A percentile compares a stretch with the other conserved stretches of the same genome.
These are phyloP conservation scores for Neogobius melanostomus DNA, from an alignment of 2,113 vertebrate genomes.

Conservation along the genomic window DNA sequence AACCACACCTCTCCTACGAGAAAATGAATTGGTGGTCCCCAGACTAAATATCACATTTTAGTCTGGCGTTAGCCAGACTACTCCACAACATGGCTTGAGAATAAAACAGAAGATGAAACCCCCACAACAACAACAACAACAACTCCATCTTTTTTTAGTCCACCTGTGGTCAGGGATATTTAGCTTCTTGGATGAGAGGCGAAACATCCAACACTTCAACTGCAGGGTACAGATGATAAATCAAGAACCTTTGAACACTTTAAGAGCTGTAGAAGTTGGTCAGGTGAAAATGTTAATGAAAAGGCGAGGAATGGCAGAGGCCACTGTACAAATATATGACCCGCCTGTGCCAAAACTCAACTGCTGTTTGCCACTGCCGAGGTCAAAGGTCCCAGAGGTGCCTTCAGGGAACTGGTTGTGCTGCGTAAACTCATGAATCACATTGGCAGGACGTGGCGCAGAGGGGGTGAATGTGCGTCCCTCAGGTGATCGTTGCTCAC, in stretches of 20 bases:
- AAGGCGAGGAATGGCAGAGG: slow-evolving; percentile 40
- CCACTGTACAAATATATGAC: slow-evolving; percentile 28
- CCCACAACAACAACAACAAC: too few relatives aligned
- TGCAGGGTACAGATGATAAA: too few relatives aligned
- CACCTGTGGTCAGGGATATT: too few relatives aligned
- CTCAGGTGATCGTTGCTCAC: slow-evolving; percentile 29
- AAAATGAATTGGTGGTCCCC: too few relatives aligned
- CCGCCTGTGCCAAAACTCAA: slow-evolving; percentile 27
- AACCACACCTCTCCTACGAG: too few relatives aligned
- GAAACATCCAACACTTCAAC: too few relatives aligned
- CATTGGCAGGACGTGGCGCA: slow-evolving; percentile 28
- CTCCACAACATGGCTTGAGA: too few relatives aligned
- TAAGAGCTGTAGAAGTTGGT: slow-evolving; percentile 1
- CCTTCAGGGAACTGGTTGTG: slow-evolving; percentile 39
- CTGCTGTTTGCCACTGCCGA: slow-evolving; percentile 32
- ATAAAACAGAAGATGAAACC: too few relatives aligned
- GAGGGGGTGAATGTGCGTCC: slow-evolving; percentile 23
- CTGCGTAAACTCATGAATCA: slow-evolving; percentile 49
- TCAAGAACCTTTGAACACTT: not conserved
- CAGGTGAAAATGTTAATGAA: slow-evolving; percentile 26
- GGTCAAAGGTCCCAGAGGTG: slow-evolving; percentile 35
- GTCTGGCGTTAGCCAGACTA: too few relatives aligned
- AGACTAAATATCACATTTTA: too few relatives aligned
- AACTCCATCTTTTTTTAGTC: too few relatives aligned
- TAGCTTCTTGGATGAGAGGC: too few relatives aligned